A percentile compares a stretch with the other conserved stretches of the same genome.
Conservation (phyloP, 2,113 vertebrate genomes). For the Atractosteus spatula region DNA sequence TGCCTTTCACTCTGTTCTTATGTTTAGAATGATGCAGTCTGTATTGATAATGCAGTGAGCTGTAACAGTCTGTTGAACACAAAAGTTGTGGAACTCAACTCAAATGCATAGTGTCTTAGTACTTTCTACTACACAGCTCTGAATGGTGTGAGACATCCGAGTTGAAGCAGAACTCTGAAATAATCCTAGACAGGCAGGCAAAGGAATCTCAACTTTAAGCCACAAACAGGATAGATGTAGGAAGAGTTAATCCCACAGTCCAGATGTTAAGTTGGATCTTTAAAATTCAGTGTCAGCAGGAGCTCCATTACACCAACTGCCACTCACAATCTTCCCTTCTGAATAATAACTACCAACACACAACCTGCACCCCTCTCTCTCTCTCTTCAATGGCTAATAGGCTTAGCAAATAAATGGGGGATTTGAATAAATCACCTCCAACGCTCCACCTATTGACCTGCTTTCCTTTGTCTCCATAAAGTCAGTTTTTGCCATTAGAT, state of each 20-base stretch:
- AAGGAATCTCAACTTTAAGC: slow-evolving; percentile 25
- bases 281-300: slow-evolving; percentile 52
- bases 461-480: slow-evolving; percentile 29
- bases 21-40: slow-evolving; percentile 56
- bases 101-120: slow-evolving; percentile 50
- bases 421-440: slow-evolving; percentile 63
- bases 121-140: slow-evolving; percentile 39
- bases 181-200: neutral
- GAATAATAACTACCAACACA: slow-evolving; percentile 15
- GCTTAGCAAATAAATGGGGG: slow-evolving; percentile 64
- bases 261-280: slow-evolving; percentile 51
- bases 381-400: slow-evolving; percentile 59
- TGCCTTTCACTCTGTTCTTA: slow-evolving; percentile 35
- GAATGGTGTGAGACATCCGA: no score
- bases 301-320: slow-evolving; percentile 60
- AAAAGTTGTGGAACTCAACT: slow-evolving; percentile 43
- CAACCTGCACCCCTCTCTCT: slow-evolving; percentile 19
- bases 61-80: no score
- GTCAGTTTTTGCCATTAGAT: slow-evolving; percentile 41
- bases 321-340: slow-evolving; percentile 29
- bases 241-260: slow-evolving; percentile 33
- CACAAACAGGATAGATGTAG: slow-evolving; percentile 30
- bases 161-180: slow-evolving; percentile 23
- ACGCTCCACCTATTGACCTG: slow-evolving; percentile 48
- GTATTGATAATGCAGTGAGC: no score